phyloP scores from a whole-genome alignment of 2,113 vertebrate genomes.

The Theropithecus gelada region DNA sequence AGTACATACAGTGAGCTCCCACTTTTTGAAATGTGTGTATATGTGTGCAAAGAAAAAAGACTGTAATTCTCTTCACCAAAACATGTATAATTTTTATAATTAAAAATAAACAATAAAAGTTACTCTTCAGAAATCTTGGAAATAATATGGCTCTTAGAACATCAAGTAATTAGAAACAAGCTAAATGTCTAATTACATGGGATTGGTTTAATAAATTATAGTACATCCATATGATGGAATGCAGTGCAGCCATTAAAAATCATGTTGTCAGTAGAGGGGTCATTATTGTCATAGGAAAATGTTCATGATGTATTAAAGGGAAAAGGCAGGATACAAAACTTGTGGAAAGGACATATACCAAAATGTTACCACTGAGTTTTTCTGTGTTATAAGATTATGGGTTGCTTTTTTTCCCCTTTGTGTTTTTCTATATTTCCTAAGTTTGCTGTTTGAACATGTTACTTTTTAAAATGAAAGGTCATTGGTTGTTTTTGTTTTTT shows the following conservation, averaged over 20 bases:
- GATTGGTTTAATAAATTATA: slow-evolving; percentile 40
- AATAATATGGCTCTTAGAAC: background rate
- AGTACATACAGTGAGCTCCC: background rate
- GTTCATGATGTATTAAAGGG: slow-evolving; percentile 8
- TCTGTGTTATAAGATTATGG: background rate
- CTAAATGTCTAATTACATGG: slow-evolving; percentile 27
- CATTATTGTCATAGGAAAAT: slow-evolving; percentile 46
- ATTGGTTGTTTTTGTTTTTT: background rate
- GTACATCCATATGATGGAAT: background rate
- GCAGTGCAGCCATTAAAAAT: slow-evolving; percentile 15
- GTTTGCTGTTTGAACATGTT: background rate
- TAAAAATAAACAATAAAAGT: background rate
- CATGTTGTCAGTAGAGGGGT: slow-evolving; percentile 34
- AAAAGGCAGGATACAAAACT: background rate
- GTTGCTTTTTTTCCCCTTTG: background rate
- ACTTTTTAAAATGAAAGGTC: background rate
- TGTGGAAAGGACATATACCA: background rate
- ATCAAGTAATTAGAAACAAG: background rate
- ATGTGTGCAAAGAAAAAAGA: background rate
- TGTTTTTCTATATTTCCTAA: background rate
- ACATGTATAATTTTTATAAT: background rate
- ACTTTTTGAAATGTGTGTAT: background rate
- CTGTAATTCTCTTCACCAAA: background rate
- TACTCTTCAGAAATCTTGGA: slow-evolving; percentile 41
- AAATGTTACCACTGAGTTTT: background rate